Evolutionary conservation across 2,113 vertebrate genomes (phyloP).

Genomic region (Chroicocephalus ridibundus): DNA sequence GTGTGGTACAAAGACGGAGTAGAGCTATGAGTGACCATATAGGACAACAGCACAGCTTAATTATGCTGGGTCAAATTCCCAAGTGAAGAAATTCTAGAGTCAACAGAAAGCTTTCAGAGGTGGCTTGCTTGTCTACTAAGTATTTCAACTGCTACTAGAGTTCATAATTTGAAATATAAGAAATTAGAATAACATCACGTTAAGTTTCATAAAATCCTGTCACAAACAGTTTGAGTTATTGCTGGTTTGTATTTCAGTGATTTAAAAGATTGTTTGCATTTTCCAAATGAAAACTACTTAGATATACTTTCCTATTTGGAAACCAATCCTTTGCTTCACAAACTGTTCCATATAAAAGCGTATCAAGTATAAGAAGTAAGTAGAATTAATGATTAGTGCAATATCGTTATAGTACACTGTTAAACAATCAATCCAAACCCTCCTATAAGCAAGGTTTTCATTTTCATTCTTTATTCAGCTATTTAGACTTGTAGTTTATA

Average conservation of each 20-base stretch:
- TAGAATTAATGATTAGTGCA: too few species aligned
- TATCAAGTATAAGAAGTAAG: background rate
- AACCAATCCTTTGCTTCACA: background rate
- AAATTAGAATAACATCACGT: background rate
- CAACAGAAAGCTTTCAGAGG: background rate
- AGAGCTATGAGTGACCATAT: background rate
- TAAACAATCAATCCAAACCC: background rate
- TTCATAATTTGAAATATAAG: background rate
- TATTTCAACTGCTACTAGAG: background rate
- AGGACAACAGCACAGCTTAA: background rate
- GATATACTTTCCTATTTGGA: background rate
- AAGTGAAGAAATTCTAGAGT: background rate
- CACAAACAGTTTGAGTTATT: background rate
- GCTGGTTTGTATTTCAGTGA: background rate
- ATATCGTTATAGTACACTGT: background rate
- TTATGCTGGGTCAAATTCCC: background rate
- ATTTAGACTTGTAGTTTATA: background rate
- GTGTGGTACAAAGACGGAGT: fast-evolving
- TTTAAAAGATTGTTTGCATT: background rate
- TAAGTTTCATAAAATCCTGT: background rate
- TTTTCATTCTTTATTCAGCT: background rate
- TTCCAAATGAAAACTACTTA: background rate
- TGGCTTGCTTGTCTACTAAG: background rate
- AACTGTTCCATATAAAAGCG: background rate
- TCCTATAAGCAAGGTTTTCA: background rate